Percentiles rank a stretch among this genome's conserved stretches.
Evolutionary conservation across 2,113 vertebrate genomes (phyloP).

Genomic region (Oostethus manadensis): DNA sequence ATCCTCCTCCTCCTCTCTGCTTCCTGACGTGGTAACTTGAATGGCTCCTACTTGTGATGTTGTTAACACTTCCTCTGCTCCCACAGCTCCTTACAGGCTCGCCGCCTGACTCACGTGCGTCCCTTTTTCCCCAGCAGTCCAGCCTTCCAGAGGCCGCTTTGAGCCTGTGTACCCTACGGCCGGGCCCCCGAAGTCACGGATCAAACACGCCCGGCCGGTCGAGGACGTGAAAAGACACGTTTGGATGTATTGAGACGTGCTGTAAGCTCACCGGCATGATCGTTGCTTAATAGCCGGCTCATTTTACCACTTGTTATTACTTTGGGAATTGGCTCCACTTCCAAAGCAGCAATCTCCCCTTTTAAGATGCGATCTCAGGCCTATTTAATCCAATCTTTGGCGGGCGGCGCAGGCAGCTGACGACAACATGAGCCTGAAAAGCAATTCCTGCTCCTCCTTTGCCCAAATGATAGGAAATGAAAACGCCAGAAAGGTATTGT

Average conservation of each 20-base stretch:
- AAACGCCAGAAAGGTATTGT: constrained; percentile 23
- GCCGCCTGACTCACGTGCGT: constrained; percentile 72
- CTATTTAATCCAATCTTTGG: constrained; percentile 16
- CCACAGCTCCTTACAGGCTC: constrained; percentile 72
- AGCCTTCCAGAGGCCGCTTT: constrained; percentile 66
- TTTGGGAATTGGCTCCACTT: constrained; percentile 17
- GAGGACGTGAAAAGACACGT: constrained; percentile 13
- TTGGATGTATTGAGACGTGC: constrained; percentile 18
- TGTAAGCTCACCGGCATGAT: background rate
- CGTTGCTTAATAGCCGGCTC: constrained; percentile 5
- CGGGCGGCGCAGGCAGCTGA: background rate
- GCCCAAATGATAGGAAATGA: constrained; percentile 25
- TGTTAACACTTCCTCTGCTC: constrained; percentile 72
- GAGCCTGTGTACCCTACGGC: constrained; percentile 62
- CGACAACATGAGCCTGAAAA: constrained; percentile 25
- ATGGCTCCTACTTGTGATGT: constrained; percentile 71
- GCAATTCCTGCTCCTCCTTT: constrained; percentile 13
- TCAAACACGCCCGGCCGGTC: constrained; percentile 55
- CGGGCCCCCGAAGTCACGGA: constrained; percentile 59
- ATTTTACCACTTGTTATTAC: constrained; percentile 27
- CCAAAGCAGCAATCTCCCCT: background rate
- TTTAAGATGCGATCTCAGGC: constrained; percentile 10
- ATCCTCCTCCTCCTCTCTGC: constrained; percentile 49
- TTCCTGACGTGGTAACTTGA: constrained; percentile 67
- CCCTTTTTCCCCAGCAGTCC: constrained; percentile 63